Base-by-base conservation (phyloP, 2,888 invertebrate species). In the Ceriagrion tenellum region DNA sequence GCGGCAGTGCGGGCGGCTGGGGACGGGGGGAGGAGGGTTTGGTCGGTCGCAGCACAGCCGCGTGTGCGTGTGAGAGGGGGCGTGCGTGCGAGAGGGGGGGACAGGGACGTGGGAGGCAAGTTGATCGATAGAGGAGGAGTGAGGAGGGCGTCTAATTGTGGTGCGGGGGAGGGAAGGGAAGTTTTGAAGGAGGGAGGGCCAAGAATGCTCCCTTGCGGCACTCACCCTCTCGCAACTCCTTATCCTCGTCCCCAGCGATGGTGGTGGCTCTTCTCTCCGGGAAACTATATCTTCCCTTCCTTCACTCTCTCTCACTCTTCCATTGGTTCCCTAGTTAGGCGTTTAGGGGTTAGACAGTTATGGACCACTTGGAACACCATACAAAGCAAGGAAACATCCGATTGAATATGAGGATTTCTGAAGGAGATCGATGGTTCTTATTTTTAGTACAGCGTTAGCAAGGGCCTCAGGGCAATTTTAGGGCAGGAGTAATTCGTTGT, bases 91-190 rank as follows among this genome's bases (percentile, higher is more conserved):
- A 30, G 90, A 40, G 56, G n/a, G 90, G 26, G 89, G 18, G 90
- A 56, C 56, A 55, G 69, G 69, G 69, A 26, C 23, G 69, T 10
- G 69, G 16, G 81, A 30, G 59, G 91, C 30, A 56, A 63, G 59
- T 63, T 63, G 91, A 91, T 91, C 91, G 91, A 91, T 91, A 91
- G 47, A 89, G 89, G 81, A 81, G 81, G 81, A 81, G 81, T 69
- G 69, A 88, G 47, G 90, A 63, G 91, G 91, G 59, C 91, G 30
- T 91, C 91, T 91, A 91, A 91, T 91, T 91, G 91, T 63, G 59
- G 55, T 8, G 89, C 89, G 55, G 89, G 47, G 47, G 89, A 2
- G 89, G 26, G 23, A n/a, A 40, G 55, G 88, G 16, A n/a, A 40
- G 55, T 47, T n/a, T 47, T 89, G 89, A 89, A 89, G 89, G 55